Evolutionary conservation across 1,140 invertebrate species (phyloP).

Genomic region (Heliconius eleuchia): DNA sequence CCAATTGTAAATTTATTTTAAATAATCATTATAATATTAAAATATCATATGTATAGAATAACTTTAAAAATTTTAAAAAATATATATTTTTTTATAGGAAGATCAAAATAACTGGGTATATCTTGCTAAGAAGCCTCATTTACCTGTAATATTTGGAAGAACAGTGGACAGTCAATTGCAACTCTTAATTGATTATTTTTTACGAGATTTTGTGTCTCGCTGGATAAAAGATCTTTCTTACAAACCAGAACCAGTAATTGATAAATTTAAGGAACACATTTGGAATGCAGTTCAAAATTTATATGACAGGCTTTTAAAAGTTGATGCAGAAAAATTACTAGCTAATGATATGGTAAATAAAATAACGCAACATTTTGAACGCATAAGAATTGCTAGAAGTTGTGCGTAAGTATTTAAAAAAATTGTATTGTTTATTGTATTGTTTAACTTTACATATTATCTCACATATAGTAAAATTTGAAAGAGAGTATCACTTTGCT

Average conservation of each 20-base stretch:
- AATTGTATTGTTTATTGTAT: background rate
- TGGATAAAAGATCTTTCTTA: conserved; percentile 88
- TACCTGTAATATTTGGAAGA: conserved; percentile 88
- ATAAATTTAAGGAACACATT: conserved; percentile 89
- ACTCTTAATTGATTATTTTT: conserved; percentile 89
- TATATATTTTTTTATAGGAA: conserved; percentile 52
- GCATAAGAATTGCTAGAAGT: conserved; percentile 88
- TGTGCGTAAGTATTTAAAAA: conserved; percentile 84
- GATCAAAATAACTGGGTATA: conserved; percentile 65
- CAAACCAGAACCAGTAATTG: conserved; percentile 83
- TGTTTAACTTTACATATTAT: no score
- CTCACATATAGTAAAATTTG: no score
- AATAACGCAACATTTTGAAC: conserved; percentile 92
- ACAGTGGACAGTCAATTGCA: conserved; percentile 92
- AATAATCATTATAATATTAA: background rate
- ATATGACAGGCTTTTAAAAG: conserved; percentile 86
- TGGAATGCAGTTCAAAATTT: conserved; percentile 89
- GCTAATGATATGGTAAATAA: conserved; percentile 90
- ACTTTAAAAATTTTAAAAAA: background rate
- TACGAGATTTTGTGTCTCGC: conserved; percentile 89
- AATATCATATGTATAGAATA: no score
- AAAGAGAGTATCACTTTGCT: no score
- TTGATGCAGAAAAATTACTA: conserved; percentile 91
- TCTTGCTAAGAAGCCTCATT: conserved; percentile 76
- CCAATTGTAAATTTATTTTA: background rate